phyloP scores from a whole-genome alignment of 1,140 invertebrate genomes.

The Drosophila sp. region DNA sequence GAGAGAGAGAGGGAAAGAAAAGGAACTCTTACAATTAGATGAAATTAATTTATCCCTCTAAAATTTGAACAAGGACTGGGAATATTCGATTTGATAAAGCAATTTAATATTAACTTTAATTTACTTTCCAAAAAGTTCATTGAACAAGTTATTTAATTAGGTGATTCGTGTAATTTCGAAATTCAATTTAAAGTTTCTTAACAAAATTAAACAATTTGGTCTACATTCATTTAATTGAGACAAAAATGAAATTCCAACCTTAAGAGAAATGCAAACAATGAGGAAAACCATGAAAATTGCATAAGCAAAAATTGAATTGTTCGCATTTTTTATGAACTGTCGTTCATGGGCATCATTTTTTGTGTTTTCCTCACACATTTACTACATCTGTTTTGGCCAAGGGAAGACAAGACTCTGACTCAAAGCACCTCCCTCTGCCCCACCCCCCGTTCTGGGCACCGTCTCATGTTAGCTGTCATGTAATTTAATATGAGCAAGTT shows the following conservation, averaged over 20 bases:
- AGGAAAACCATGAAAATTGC: conserved; percentile 47
- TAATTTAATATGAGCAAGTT: conserved; percentile 67
- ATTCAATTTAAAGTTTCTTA: not conserved
- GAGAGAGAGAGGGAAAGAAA: not conserved
- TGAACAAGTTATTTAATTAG: not conserved
- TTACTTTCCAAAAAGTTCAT: not conserved
- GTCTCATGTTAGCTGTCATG: conserved; percentile 74
- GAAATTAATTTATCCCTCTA: conserved; percentile 6
- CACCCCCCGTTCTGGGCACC: not conserved
- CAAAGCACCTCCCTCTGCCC: not conserved
- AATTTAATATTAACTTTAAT: conserved; percentile 5
- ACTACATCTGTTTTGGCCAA: conserved; percentile 27
- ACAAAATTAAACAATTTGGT: not conserved
- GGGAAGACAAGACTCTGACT: not conserved
- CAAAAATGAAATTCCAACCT: not conserved
- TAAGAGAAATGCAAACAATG: conserved; percentile 13
- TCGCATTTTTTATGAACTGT: conserved; percentile 59
- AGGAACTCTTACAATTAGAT: not conserved
- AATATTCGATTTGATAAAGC: not conserved
- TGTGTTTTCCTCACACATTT: conserved; percentile 51
- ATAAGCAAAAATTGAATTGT: conserved; percentile 46
- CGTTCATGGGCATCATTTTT: not conserved
- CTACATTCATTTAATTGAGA: not conserved
- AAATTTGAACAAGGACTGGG: not conserved
- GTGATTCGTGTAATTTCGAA: not conserved